Conservation (phyloP, 2,888 invertebrate species). For the Aphodius granarius region DNA sequence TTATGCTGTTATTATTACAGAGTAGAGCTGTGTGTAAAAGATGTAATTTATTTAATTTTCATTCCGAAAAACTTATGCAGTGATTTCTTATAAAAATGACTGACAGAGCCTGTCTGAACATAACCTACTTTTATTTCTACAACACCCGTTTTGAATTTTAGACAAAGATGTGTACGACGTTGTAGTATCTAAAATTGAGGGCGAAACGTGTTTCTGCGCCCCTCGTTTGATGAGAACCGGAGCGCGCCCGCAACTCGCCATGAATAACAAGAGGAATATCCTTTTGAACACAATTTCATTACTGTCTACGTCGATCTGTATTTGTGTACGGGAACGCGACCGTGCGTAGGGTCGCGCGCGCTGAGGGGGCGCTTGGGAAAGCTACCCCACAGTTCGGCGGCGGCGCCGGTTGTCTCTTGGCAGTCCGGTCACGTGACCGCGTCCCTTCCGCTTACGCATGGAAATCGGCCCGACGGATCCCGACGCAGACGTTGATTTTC, state of each 20-base stretch:
- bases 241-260: slow-evolving; percentile 26
- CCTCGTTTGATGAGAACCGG: neutral
- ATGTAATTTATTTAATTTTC: too few relatives aligned
- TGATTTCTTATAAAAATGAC: too few relatives aligned
- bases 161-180: neutral
- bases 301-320: neutral
- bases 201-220: neutral
- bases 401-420: neutral
- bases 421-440: slow-evolving; percentile 10
- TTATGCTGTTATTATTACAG: neutral
- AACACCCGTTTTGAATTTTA: neutral
- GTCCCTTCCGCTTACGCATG: neutral
- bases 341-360: neutral
- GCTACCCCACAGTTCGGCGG: too few relatives aligned
- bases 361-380: neutral
- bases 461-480: neutral
- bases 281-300: slow-evolving; percentile 32
- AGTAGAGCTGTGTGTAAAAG: neutral
- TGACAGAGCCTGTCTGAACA: too few relatives aligned
- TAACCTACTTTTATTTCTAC: neutral
- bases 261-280: slow-evolving; percentile 38
- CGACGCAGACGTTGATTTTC: neutral
- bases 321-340: neutral
- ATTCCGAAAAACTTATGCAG: too few relatives aligned
- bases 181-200: neutral